Percentiles rank a stretch among this genome's conserved stretches.
Evolutionary conservation across 92 coral and sea anemone species (phyloP).

Genomic region (Epizoanthus scotinus): DNA sequence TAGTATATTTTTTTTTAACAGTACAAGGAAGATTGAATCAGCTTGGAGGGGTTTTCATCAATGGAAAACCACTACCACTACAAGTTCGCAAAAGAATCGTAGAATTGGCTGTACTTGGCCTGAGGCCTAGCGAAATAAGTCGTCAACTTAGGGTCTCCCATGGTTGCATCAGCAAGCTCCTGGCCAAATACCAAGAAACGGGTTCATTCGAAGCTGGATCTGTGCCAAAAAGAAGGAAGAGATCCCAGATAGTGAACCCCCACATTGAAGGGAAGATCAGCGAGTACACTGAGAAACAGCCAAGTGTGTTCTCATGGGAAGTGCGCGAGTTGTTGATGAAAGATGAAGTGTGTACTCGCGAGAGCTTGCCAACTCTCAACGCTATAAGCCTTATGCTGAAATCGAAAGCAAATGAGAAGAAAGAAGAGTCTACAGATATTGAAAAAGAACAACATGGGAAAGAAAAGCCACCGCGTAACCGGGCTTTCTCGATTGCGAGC

Average conservation of each 20-base stretch:
- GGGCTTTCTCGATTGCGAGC: too few relatives aligned
- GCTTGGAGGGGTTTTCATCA: too few relatives aligned
- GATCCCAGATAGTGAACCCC: slow-evolving; percentile 45
- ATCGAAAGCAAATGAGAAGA: slow-evolving; percentile 60
- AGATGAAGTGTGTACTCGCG: slow-evolving; percentile 82
- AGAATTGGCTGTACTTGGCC: slow-evolving; percentile 77
- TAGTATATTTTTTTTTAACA: slow-evolving; percentile 20
- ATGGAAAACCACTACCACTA: slow-evolving; percentile 74
- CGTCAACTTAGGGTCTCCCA: slow-evolving; percentile 94
- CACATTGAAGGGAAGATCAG: slow-evolving; percentile 71
- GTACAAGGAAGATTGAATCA: slow-evolving; percentile 96
- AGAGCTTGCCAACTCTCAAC: slow-evolving; percentile 88
- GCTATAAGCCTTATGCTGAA: slow-evolving; percentile 92
- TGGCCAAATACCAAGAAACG: slow-evolving; percentile 95
- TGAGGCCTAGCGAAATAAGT: slow-evolving; percentile 94
- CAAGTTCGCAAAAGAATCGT: too few relatives aligned
- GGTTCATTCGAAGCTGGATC: slow-evolving; percentile 81
- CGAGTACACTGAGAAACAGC: slow-evolving; percentile 74
- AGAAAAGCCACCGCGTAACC: too few relatives aligned
- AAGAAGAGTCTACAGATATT: background rate
- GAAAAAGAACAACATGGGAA: too few relatives aligned
- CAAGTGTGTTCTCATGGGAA: slow-evolving; percentile 97
- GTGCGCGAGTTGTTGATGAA: slow-evolving; percentile 89
- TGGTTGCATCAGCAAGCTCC: too few relatives aligned
- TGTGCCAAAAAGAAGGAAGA: slow-evolving; percentile 44